Evolutionary conservation across 2,113 vertebrate genomes (phyloP).

Genomic region (Pitta sordida): DNA sequence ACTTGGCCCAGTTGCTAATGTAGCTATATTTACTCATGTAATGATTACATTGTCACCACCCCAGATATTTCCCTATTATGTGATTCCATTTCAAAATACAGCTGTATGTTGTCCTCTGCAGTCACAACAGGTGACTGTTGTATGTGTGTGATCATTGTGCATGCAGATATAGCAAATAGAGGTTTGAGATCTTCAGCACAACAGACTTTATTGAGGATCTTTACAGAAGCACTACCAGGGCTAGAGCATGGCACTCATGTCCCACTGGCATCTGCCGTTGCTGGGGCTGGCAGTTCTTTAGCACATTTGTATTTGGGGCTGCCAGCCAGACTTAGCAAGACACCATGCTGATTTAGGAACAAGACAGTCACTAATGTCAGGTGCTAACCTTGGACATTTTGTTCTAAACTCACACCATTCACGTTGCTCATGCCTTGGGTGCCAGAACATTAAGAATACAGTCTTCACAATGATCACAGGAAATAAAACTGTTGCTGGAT

Average conservation of each 20-base stretch:
- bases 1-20: conserved; percentile 8
- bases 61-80: not conserved
- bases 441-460: not conserved
- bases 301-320: not conserved
- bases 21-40: not conserved
- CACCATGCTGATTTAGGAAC: not conserved
- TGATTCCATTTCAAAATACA: not conserved
- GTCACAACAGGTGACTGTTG: not conserved
- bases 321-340: not conserved
- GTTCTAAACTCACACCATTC: not conserved
- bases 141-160: not conserved
- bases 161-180: not conserved
- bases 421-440: not conserved
- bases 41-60: not conserved
- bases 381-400: not conserved
- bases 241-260: not conserved
- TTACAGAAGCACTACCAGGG: not conserved
- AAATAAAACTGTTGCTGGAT: not conserved
- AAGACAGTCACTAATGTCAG: not conserved
- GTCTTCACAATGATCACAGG: not conserved
- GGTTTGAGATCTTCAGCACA: not conserved
- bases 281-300: not conserved
- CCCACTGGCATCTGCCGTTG: not conserved
- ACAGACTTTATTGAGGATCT: not conserved
- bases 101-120: not conserved